A percentile compares a stretch with the other conserved stretches of the same genome.
Evolutionary conservation across 2,113 vertebrate species (phyloP).

Genomic region (Herpailurus yagouaroundi): DNA sequence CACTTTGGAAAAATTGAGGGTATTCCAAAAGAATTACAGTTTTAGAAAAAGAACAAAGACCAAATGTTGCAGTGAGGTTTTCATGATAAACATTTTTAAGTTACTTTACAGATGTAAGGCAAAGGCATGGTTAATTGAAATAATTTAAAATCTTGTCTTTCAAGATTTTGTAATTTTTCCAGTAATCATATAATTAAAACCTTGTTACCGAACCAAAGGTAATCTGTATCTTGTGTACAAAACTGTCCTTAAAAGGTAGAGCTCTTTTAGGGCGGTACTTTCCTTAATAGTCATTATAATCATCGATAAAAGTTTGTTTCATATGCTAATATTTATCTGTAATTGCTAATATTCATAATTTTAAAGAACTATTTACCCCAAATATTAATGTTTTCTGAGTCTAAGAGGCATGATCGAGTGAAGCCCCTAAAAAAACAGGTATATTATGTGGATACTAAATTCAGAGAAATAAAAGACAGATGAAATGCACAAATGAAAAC

Average conservation of each 20-base stretch:
- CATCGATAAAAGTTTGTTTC: conserved; percentile 51
- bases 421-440: background rate
- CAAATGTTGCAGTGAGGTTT: conserved; percentile 32
- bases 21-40: conserved; percentile 49
- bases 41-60: conserved; percentile 43
- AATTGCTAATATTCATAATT: conserved; percentile 31
- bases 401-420: background rate
- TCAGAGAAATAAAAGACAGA: conserved; percentile 4
- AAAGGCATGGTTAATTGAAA: conserved; percentile 53
- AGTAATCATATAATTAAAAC: conserved; percentile 37
- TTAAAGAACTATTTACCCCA: conserved; percentile 24
- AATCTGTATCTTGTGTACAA: background rate
- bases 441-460: background rate
- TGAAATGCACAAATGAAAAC: conserved; percentile 39
- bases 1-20: conserved; percentile 37
- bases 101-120: conserved; percentile 18
- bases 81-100: background rate
- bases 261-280: background rate
- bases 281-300: conserved; percentile 13
- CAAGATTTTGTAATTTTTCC: conserved; percentile 43
- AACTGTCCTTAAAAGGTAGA: conserved; percentile 41
- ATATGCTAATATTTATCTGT: conserved; percentile 25
- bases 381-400: conserved; percentile 44
- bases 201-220: conserved; percentile 30
- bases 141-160: conserved; percentile 53